Evolutionary conservation across 2,797 vertebrate genomes (phyloP).

Genomic region (Pangasius macronema): DNA sequence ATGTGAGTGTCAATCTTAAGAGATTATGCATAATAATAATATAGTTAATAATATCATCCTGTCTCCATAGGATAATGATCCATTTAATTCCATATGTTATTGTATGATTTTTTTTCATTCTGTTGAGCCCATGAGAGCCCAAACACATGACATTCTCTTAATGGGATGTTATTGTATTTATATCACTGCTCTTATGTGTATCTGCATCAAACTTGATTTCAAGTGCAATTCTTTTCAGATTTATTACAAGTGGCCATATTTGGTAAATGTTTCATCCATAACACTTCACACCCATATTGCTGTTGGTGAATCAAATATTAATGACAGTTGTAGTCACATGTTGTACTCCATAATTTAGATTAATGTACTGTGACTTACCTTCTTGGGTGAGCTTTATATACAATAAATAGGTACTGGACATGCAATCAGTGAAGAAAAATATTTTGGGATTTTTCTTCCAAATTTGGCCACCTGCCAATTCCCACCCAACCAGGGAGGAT

Average conservation of each 20-base stretch:
- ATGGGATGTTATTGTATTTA: conserved; percentile 32
- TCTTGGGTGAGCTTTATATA: background rate
- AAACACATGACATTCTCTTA: conserved; percentile 6
- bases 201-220: background rate
- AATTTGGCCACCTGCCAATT: background rate
- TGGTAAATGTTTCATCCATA: background rate
- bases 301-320: background rate
- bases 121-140: background rate
- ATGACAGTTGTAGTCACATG: background rate
- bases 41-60: background rate
- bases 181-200: background rate
- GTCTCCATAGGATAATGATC: background rate
- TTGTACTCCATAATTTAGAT: background rate
- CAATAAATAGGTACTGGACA: background rate
- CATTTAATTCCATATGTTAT: background rate
- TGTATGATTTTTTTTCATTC: background rate
- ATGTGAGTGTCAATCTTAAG: conserved; percentile 3
- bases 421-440: background rate
- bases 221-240: background rate
- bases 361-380: background rate
- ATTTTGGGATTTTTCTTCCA: background rate
- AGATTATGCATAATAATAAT: background rate
- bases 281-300: background rate
- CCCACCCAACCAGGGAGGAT: background rate
- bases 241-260: background rate